Evolutionary conservation across 2,113 vertebrate genomes (phyloP).

Genomic region (Todiramphus chloris): DNA sequence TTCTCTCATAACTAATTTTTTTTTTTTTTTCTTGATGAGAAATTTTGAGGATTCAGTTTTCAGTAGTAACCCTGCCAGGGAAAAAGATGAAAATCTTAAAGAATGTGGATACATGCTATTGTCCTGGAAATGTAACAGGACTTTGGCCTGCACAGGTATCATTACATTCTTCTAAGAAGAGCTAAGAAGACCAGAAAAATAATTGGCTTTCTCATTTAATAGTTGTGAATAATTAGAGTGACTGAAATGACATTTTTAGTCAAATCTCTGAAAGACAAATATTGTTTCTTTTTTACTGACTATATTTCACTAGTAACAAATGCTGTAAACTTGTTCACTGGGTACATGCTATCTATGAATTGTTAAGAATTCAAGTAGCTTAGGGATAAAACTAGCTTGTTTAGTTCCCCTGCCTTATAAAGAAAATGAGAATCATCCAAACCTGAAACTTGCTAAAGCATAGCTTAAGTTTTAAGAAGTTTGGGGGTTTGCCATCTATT

Average conservation of each 20-base stretch:
- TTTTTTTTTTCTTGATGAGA: background rate
- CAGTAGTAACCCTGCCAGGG: background rate
- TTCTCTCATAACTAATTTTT: background rate
- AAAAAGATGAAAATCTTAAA: background rate
- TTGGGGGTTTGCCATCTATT: background rate
- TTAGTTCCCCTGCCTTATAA: background rate
- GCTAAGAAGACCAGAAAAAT: background rate
- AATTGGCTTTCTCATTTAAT: background rate
- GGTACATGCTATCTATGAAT: background rate
- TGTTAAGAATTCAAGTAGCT: background rate
- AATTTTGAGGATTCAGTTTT: background rate
- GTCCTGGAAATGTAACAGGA: background rate
- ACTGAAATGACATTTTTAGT: background rate
- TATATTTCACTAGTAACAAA: background rate
- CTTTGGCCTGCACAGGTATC: background rate
- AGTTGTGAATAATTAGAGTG: background rate
- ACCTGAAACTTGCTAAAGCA: background rate
- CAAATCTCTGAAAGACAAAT: background rate
- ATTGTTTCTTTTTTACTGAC: background rate
- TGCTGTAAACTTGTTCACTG: background rate
- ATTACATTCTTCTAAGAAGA: background rate
- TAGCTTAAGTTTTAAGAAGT: background rate
- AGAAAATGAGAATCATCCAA: background rate
- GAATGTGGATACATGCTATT: accelerated
- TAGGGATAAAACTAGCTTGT: background rate